phyloP scores from a whole-genome alignment of 1,140 invertebrate species.

The Lordiphosa clarofinis region DNA sequence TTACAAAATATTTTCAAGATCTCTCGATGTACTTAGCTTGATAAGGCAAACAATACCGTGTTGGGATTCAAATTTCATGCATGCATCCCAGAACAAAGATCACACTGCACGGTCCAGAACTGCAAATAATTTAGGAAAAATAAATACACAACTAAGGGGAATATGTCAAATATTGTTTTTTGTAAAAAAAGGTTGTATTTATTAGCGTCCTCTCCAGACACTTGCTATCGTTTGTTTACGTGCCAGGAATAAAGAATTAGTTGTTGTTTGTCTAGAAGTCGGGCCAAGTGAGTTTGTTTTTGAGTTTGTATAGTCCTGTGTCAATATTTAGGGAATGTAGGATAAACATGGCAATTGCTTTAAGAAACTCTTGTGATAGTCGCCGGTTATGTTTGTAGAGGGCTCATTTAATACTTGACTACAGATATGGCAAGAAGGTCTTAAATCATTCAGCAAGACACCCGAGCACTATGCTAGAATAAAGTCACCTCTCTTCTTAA shows the following conservation, averaged over 20 bases:
- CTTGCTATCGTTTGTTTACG: constrained; percentile 23
- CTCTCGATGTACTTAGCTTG: constrained; percentile 22
- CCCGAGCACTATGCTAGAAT: no score
- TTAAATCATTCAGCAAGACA: no score
- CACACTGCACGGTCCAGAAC: constrained; percentile 8
- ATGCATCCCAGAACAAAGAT: constrained; percentile 36
- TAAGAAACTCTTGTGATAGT: constrained; percentile 38
- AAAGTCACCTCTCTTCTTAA: no score
- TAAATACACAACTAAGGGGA: constrained; percentile 33
- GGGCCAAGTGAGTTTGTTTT: background rate
- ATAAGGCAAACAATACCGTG: constrained; percentile 36
- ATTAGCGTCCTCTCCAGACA: constrained; percentile 19
- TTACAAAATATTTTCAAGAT: constrained; percentile 45
- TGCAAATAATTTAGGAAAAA: constrained; percentile 29
- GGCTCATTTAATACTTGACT: constrained; percentile 38
- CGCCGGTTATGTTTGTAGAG: constrained; percentile 37
- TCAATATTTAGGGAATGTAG: constrained; percentile 37
- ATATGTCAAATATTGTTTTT: constrained; percentile 40
- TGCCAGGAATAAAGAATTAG: constrained; percentile 10
- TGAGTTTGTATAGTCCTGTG: constrained; percentile 36
- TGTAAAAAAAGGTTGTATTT: constrained; percentile 6
- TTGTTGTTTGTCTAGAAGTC: constrained; percentile 27
- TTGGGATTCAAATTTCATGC: constrained; percentile 37
- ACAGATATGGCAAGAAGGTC: constrained; percentile 6
- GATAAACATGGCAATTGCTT: no score